Conservation (phyloP, 2,797 vertebrate species). For the Parauchenoglanis punctatus region DNA sequence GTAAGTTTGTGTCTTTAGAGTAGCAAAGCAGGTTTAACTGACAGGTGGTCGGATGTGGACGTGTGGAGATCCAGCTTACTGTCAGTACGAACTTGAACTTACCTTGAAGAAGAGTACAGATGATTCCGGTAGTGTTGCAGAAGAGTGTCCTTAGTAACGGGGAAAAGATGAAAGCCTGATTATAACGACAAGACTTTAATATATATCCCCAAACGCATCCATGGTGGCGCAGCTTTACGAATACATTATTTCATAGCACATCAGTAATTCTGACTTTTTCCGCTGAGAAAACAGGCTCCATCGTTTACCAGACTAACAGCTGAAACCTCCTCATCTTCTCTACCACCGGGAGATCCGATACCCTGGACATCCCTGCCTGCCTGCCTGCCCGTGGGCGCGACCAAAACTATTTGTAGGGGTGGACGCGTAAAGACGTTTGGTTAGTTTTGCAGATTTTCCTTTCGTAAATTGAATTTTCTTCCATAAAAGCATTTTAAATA, state of each 20-base stretch:
- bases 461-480: neutral
- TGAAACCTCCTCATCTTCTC: slow-evolving; percentile 52
- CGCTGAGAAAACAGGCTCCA: slow-evolving; percentile 26
- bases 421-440: neutral
- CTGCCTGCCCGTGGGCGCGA: slow-evolving; percentile 64
- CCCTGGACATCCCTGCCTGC: slow-evolving; percentile 42
- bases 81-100: neutral
- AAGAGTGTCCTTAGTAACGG: neutral
- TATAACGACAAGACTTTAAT: neutral
- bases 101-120: neutral
- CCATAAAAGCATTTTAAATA: too few species aligned
- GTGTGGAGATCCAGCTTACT: neutral
- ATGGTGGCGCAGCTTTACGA: neutral
- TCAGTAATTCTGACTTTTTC: neutral
- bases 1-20: neutral
- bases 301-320: slow-evolving; percentile 45
- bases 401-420: slow-evolving; percentile 58
- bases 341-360: slow-evolving; percentile 70
- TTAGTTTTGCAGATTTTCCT: neutral
- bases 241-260: neutral
- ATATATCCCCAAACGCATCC: neutral
- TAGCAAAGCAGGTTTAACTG: neutral
- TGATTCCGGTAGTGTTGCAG: neutral
- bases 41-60: neutral
- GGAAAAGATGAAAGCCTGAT: neutral